Percentiles rank a stretch among this genome's conserved stretches.
These are phyloP conservation scores for Orthonychiurus folsomi DNA, from an alignment of 2,888 invertebrate genomes.

Conservation along the genomic window DNA sequence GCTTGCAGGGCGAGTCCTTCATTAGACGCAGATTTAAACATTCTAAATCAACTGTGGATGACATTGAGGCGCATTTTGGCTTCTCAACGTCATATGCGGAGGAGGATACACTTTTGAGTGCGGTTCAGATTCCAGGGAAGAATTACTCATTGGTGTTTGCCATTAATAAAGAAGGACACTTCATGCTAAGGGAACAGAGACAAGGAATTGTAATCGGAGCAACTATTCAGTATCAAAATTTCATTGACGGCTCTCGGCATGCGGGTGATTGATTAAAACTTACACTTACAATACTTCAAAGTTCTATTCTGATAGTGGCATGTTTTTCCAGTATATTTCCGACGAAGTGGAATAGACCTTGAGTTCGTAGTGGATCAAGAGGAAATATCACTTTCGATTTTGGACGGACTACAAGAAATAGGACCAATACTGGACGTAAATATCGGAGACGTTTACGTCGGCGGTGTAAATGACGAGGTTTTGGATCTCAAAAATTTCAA, in stretches of 20 bases:
- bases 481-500: conserved; percentile 71
- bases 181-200: conserved; percentile 76
- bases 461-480: conserved; percentile 77
- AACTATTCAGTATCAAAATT: conserved; percentile 65
- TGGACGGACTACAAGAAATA: conserved; percentile 47
- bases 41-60: conserved; percentile 48
- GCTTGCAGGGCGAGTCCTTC: conserved; percentile 77
- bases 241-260: conserved; percentile 71
- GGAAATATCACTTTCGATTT: conserved; percentile 21
- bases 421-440: conserved; percentile 20
- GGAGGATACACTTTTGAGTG: conserved; percentile 65
- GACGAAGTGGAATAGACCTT: conserved; percentile 61
- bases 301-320: too few relatives aligned
- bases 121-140: conserved; percentile 64
- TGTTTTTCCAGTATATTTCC: conserved; percentile 63
- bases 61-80: conserved; percentile 71
- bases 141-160: conserved; percentile 76
- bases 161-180: conserved; percentile 69
- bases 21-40: conserved; percentile 63
- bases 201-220: conserved; percentile 66
- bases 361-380: conserved; percentile 48
- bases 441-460: conserved; percentile 67
- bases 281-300: too few relatives aligned
- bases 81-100: conserved; percentile 62
- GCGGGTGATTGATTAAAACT: too few relatives aligned